Base-by-base conservation (phyloP, 2,797 vertebrate genomes). In the Alectoris magna region DNA sequence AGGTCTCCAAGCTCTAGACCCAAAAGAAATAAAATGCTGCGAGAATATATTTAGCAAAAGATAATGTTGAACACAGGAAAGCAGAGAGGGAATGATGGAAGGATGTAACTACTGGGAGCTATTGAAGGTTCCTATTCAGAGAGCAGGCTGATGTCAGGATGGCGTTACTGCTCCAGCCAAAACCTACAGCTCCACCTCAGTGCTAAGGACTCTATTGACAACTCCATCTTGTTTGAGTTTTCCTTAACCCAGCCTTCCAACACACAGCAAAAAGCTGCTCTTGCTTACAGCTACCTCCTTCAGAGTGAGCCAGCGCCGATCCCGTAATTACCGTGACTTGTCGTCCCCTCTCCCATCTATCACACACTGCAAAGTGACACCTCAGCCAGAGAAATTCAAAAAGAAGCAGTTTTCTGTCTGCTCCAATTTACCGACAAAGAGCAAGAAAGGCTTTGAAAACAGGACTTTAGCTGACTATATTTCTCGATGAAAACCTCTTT, bases 361-460 rank as follows among this genome's bases (percentile, higher is more conserved):
- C 90, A 74, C 5, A 8, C 63, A 56, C 88, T 36, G 3, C 91
- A 90, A 87, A 7, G 3, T 84, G 94, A 85, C 88, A 84, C 93
- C 77, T 93, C 78, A n/a, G 83, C 75, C 90, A 85, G 58, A 60
- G 53, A 94, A 76, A 79, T 31, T 72, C 69, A 87, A 46, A 71
- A 84, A 91, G 87, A 94, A 96, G 83, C 93, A 66, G 95, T 88
- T 96, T 94, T 76, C 87, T 96, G 92, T 88, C 73, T 2, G 63
- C 82, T 91, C 79, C 82, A 27, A 94, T 97, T 95, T 86, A 46
- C 87, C 77, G 38, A 43, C 14, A 21, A 69, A 38, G 73, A 63
- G 44, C 1, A 2, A 90, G 70, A 62, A 72, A 79, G 55, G 19
- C 79, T 89, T 89, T 48, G 70, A 87, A 88, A 91, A 29, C 34